Evolutionary conservation across 2,888 invertebrate species (phyloP), one percentile per base, ranked within the genome.

Genomic region (Folsomia candida): DNA sequence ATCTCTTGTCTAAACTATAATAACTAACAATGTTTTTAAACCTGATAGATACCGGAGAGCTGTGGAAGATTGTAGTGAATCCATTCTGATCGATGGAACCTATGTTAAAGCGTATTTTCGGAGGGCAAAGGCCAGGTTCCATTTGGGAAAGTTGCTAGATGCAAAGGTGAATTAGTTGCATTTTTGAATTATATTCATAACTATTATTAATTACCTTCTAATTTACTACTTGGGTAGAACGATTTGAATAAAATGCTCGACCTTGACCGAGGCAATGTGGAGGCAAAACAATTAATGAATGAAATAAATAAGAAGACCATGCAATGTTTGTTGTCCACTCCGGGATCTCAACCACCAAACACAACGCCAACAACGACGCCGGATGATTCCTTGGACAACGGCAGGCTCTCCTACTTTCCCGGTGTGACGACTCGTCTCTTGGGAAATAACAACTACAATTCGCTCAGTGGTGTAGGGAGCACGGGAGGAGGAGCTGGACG

Each of bases 91-190:
- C 4, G 93, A 96, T 82, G 86, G 88, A 0, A 87, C 87, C 0
- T 94, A 94, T 79, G 89, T 91, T 0, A 97, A 97, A 84, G 94
- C 95, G 0, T 87, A 91, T 74, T 90, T 90, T 78, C 87, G 96
- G 1, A 86, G 96, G 78, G 92, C 92, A 78, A 87, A 88, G 70
- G 93, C 90, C 0, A 87, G 92, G 70, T 88, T 90, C 80, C 87
- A 86, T 3, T 84, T 93, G 0, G 89, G 90, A 28, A 90, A 91
- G 59, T 86, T 89, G 22, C 84, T 88, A 22, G 87, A 89, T 57
- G 94, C 95, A 0, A 86, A 88, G 51, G 83, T 75, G 71, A 28
- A n/a, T 29, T 20, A 27, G 29, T 9, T 37, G 9, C 18, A 22
- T 47, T 69, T 14, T 20, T 18, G 51, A 28, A 2, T 58, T 14